Conservation (phyloP, 2,888 invertebrate genomes). For the Andrena bucephala region DNA sequence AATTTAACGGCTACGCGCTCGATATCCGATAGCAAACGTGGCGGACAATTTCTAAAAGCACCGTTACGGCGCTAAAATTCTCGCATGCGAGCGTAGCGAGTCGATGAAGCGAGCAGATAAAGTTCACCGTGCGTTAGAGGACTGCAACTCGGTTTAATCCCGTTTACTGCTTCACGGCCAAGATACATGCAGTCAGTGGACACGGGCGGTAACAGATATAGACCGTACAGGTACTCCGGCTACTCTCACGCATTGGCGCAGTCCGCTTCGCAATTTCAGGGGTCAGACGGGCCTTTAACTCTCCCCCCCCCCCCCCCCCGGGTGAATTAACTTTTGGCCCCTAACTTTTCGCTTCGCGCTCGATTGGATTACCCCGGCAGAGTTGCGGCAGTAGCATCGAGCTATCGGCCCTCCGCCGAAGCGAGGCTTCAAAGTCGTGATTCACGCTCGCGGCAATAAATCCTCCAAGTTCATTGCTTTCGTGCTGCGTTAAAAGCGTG, state of each 20-base stretch:
- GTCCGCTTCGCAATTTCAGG: slow-evolving; percentile 5
- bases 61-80: slow-evolving; percentile 17
- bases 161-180: slow-evolving; percentile 61
- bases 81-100: slow-evolving; percentile 15
- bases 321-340: not conserved
- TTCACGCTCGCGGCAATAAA: not conserved
- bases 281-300: slow-evolving; percentile 1
- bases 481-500: not conserved
- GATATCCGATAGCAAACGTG: slow-evolving; percentile 1
- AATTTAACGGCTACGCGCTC: not conserved
- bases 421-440: not conserved
- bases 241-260: slow-evolving; percentile 49
- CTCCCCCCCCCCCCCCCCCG: not conserved
- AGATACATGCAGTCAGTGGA: slow-evolving; percentile 37
- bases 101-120: slow-evolving; percentile 38
- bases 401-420: slow-evolving; percentile 5
- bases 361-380: not conserved
- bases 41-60: slow-evolving; percentile 14
- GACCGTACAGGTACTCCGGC: slow-evolving; percentile 49
- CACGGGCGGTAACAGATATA: slow-evolving; percentile 45
- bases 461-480: not conserved
- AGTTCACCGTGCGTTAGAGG: slow-evolving; percentile 55
- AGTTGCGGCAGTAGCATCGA: not conserved
- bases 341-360: slow-evolving; percentile 6
- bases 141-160: slow-evolving; percentile 52